These are phyloP conservation scores for Manis pentadactyla DNA, from an alignment of 2,797 vertebrate species.

Conservation along the genomic window DNA sequence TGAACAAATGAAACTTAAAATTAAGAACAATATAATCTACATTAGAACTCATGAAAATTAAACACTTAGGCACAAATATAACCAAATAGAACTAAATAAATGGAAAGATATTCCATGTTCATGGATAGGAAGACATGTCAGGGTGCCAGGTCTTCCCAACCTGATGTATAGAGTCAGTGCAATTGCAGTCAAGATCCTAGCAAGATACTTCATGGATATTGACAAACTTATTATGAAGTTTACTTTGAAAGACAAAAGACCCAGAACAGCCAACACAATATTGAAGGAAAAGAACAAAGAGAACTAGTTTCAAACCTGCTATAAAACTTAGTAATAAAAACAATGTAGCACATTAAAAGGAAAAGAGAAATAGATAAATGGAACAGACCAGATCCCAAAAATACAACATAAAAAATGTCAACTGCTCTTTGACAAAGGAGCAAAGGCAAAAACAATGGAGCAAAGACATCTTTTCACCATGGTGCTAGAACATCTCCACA, in stretches of 20 bases:
- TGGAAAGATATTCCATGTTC: neutral
- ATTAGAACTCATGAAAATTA: neutral
- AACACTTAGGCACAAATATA: neutral
- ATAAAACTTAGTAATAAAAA: neutral
- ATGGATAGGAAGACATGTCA: neutral
- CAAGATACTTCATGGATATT: neutral
- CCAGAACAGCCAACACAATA: neutral
- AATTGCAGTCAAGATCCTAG: neutral
- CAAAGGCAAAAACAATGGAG: neutral
- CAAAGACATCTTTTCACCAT: neutral
- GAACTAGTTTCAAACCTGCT: neutral
- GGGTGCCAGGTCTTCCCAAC: neutral
- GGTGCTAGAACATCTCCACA: neutral
- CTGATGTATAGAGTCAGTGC: neutral
- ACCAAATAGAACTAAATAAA: neutral
- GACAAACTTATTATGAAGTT: neutral
- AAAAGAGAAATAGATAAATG: neutral
- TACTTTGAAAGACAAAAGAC: neutral
- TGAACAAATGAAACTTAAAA: neutral
- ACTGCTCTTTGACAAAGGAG: neutral
- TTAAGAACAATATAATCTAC: neutral
- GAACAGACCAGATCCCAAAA: neutral
- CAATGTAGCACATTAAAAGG: neutral
- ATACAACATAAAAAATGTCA: neutral
- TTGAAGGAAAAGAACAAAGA: neutral